Conservation (phyloP, 2,797 vertebrate genomes). For the Hylomyscus alleni region DNA sequence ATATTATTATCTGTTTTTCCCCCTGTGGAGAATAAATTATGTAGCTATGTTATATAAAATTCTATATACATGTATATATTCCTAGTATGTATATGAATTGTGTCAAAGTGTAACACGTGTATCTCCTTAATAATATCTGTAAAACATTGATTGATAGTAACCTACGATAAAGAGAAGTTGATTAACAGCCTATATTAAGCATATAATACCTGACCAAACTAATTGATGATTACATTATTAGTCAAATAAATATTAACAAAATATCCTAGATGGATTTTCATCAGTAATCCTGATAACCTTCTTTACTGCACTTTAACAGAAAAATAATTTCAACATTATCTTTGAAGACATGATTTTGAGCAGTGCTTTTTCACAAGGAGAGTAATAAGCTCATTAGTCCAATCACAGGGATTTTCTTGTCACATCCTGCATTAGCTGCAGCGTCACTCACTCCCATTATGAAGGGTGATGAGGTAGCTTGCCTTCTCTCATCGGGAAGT, state of each 20-base stretch:
- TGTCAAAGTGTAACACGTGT: neutral
- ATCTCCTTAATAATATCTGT: neutral
- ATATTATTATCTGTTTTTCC: neutral
- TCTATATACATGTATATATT: neutral
- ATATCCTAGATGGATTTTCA: neutral
- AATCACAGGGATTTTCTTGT: conserved; percentile 32
- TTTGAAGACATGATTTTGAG: conserved; percentile 48
- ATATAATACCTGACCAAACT: neutral
- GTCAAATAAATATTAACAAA: conserved; percentile 44
- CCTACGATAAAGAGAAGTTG: neutral
- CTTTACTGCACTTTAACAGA: conserved; percentile 40
- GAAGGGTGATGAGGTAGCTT: neutral
- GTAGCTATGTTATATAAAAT: neutral
- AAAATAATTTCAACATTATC: conserved; percentile 50
- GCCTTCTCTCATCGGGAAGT: neutral
- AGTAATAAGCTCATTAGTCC: conserved; percentile 36
- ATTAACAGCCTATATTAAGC: neutral
- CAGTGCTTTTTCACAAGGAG: conserved; percentile 5
- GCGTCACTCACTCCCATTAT: conserved; percentile 12
- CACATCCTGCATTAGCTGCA: neutral
- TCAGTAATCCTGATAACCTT: neutral
- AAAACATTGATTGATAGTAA: conserved; percentile 26
- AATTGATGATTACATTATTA: conserved; percentile 14
- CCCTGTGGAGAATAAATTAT: neutral
- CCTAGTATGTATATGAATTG: neutral